Evolutionary conservation across 2,797 vertebrate species (phyloP).

Genomic region (Myotis daubentonii): DNA sequence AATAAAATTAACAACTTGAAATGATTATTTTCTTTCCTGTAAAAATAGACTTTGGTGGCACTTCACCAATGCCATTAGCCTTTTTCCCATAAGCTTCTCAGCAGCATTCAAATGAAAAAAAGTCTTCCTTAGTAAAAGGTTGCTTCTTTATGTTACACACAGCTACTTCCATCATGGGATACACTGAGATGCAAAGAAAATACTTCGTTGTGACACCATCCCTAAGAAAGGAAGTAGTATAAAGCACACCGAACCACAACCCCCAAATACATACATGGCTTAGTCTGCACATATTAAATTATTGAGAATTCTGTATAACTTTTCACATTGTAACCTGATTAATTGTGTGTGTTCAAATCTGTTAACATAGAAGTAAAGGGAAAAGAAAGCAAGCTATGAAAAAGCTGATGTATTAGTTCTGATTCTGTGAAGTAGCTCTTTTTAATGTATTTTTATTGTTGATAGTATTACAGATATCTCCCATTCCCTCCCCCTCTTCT

Average conservation of each 20-base stretch:
- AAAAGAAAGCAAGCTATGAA: conserved; percentile 63
- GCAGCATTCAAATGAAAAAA: not conserved
- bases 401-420: conserved; percentile 63
- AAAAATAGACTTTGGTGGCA: not conserved
- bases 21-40: not conserved
- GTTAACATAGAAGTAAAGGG: conserved; percentile 48
- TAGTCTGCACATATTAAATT: not conserved
- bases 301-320: conserved; percentile 63
- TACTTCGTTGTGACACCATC: not conserved
- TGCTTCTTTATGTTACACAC: not conserved
- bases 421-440: conserved; percentile 74
- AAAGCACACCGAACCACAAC: not conserved
- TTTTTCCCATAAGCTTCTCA: not conserved
- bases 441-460: not conserved
- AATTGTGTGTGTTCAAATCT: conserved; percentile 57
- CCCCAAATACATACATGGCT: not conserved
- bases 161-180: not conserved
- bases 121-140: not conserved
- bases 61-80: not conserved
- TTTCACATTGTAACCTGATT: conserved; percentile 66
- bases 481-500: too few relatives aligned
- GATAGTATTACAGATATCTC: too few relatives aligned
- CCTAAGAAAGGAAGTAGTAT: not conserved
- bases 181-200: not conserved
- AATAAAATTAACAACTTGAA: not conserved